Evolutionary conservation across 2,797 vertebrate genomes (phyloP), one percentile per base, ranked within the genome.

Genomic region (Tadarida brasiliensis): DNA sequence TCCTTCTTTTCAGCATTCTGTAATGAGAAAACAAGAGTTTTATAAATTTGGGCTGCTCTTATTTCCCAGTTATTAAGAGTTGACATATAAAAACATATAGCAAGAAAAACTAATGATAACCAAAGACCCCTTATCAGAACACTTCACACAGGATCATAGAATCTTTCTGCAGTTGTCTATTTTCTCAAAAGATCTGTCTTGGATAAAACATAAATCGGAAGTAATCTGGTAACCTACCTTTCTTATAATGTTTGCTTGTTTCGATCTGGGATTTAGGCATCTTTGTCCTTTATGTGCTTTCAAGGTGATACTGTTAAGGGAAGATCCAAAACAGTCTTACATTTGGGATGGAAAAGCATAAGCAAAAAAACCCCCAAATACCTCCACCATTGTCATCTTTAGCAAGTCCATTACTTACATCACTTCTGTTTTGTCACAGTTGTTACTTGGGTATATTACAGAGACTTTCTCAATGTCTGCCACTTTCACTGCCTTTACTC

Each of bases 201-300:
- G 54, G 44, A 56, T 94, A 59, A 92, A 88, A 92, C 57, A 44
- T 51, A 56, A 81, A 65, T n/a, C 61, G n/a, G 16, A 82, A 68
- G 11, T 65, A 77, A 65, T 81, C 56, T 67, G 4, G 10, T 57
- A 65, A 56, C 80, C 39, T 96, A 97, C 97, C 96, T 96, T 95
- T n/a, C 85, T 90, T 68, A 97, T 95, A 83, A 83, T 26, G 8
- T 24, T 76, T 35, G 65, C 97, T 97, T 97, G 97, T 57, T 96
- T 98, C 2, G 96, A 96, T 19, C 17, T 96, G n/a, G 94, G 87
- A 87, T 96, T 96, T 95, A 98, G 87, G 57, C 97, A 97, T 74
- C 4, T 81, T 70, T 83, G 33, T 87, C 67, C 47, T 90, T 86
- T 97, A 16, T 68, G 20, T 80, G 63, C 67, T 96, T 96, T 98